A percentile compares a stretch with the other conserved stretches of the same genome.
These are phyloP conservation scores for Spheniscus mendiculus DNA, from an alignment of 2,113 vertebrate species.

Conservation along the genomic window DNA sequence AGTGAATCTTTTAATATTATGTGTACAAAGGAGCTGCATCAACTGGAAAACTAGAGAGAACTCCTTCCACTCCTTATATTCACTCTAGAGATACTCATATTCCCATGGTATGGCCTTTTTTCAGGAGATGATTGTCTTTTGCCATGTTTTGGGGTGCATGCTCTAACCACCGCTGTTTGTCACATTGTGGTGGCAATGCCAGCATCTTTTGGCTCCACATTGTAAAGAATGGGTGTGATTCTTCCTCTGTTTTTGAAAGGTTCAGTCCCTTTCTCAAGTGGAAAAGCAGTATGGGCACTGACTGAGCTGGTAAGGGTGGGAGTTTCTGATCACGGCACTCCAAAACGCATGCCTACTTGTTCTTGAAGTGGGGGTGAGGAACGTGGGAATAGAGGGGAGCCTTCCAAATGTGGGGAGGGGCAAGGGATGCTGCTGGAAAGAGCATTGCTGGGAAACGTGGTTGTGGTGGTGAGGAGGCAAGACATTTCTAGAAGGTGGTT, in stretches of 20 bases:
- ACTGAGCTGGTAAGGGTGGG: neutral
- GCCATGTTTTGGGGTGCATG: neutral
- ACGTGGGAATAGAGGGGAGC: neutral
- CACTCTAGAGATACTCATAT: neutral
- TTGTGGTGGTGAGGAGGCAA: neutral
- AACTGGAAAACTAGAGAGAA: neutral
- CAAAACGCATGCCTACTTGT: neutral
- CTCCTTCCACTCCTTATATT: neutral
- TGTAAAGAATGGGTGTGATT: neutral
- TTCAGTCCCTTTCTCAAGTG: neutral
- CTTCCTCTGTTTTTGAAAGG: neutral
- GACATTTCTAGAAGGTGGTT: neutral
- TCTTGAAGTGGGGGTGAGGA: neutral
- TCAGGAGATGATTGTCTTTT: neutral
- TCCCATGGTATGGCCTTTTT: neutral
- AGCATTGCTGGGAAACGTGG: neutral
- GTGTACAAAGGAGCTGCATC: neutral
- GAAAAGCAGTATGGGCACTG: neutral
- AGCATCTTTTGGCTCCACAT: neutral
- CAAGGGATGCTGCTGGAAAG: neutral
- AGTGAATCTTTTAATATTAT: neutral
- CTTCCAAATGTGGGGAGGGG: neutral
- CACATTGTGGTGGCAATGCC: neutral
- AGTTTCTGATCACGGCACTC: rapidly evolving
- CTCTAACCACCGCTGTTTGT: neutral